A percentile compares a stretch with the other conserved stretches of the same genome.
These are phyloP conservation scores for Sturmia bella DNA, from an alignment of 2,888 invertebrate species.

Conservation along the genomic window DNA sequence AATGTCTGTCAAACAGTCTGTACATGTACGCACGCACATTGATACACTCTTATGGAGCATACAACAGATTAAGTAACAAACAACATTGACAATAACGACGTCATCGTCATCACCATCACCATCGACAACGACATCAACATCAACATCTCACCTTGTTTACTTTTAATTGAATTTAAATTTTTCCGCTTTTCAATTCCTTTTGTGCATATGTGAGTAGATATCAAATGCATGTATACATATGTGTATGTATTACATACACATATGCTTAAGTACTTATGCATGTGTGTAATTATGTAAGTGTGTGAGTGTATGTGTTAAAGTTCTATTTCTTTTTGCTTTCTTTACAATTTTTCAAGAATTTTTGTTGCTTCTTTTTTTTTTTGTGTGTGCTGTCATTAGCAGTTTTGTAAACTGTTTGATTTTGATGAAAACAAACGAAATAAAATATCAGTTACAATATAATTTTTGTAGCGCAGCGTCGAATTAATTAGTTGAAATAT, in stretches of 20 bases:
- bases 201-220: background rate
- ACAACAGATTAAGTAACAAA: constrained; percentile 60
- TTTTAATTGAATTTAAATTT: constrained; percentile 67
- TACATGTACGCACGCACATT: constrained; percentile 26
- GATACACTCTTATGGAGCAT: constrained; percentile 30
- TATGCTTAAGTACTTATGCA: background rate
- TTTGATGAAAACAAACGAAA: constrained; percentile 36
- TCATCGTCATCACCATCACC: constrained; percentile 31
- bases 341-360: constrained; percentile 5
- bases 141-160: constrained; percentile 66
- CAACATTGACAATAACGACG: constrained; percentile 8
- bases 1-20: constrained; percentile 62
- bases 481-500: constrained; percentile 29
- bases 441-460: constrained; percentile 65
- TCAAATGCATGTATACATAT: background rate
- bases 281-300: background rate
- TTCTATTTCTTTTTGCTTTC: background rate
- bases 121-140: constrained; percentile 48
- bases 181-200: constrained; percentile 52
- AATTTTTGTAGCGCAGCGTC: constrained; percentile 36
- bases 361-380: background rate
- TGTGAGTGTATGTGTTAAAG: background rate
- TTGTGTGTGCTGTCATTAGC: constrained; percentile 22
- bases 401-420: constrained; percentile 34
- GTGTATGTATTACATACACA: background rate